A percentile compares a stretch with the other conserved stretches of the same genome.
phyloP scores from a whole-genome alignment of 2,888 invertebrate genomes.

The Keiferia lycopersicella region DNA sequence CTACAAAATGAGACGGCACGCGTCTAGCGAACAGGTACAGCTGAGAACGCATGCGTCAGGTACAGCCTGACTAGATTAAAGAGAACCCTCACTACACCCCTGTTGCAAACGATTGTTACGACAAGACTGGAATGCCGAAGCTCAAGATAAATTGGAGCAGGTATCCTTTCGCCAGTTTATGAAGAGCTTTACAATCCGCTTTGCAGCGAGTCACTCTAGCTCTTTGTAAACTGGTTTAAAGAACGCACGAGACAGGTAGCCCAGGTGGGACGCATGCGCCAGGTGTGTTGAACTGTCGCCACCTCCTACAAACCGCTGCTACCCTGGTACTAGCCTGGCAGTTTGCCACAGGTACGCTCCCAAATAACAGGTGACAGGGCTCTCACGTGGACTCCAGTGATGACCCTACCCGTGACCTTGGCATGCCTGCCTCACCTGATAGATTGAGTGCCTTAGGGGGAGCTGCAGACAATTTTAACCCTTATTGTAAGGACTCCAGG shows the following conservation, averaged over 20 bases:
- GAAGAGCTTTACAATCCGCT: neutral
- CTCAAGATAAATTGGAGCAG: slow-evolving; percentile 4
- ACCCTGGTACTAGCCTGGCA: slow-evolving; percentile 79
- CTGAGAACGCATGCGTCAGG: slow-evolving; percentile 51
- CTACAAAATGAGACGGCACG: slow-evolving; percentile 38
- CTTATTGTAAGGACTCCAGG: neutral
- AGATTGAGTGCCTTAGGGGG: neutral
- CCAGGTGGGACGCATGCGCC: slow-evolving; percentile 77
- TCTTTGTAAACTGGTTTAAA: slow-evolving; percentile 48
- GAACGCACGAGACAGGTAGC: slow-evolving; percentile 54
- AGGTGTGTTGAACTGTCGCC: slow-evolving; percentile 50
- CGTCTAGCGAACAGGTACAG: slow-evolving; percentile 40
- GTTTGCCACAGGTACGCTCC: slow-evolving; percentile 80
- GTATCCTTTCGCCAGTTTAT: slow-evolving; percentile 9
- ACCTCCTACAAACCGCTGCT: slow-evolving; percentile 55
- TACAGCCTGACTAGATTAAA: slow-evolving; percentile 37
- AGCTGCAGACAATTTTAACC: neutral
- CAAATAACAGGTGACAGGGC: slow-evolving; percentile 62
- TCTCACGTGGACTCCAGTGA: slow-evolving; percentile 54
- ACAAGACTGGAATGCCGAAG: neutral
- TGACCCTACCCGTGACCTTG: slow-evolving; percentile 50
- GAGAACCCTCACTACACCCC: slow-evolving; percentile 40
- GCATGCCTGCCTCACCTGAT: slow-evolving; percentile 22
- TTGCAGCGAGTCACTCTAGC: slow-evolving; percentile 24
- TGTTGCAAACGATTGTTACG: slow-evolving; percentile 24